Evolutionary conservation across 2,113 vertebrate species (phyloP).

Genomic region (Antechinus flavipes): DNA sequence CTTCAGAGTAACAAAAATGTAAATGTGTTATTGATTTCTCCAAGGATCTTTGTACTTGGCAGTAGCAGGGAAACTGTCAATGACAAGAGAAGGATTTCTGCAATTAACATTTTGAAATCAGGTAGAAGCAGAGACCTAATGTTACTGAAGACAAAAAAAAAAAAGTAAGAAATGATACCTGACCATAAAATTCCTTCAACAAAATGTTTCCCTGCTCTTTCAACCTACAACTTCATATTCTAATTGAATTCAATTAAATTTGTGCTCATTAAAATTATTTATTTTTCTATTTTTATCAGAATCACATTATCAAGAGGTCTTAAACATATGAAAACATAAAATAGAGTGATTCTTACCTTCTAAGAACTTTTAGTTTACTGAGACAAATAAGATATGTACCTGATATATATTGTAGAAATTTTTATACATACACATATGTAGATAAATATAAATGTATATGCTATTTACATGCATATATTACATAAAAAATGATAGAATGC

Average conservation of each 20-base stretch:
- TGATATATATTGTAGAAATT: not conserved
- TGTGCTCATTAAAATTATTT: not conserved
- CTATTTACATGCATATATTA: no score
- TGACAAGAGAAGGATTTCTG: not conserved
- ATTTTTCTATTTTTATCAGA: not conserved
- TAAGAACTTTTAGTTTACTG: not conserved
- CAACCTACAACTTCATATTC: not conserved
- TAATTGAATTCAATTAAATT: not conserved
- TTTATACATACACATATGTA: not conserved
- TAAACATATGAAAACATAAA: not conserved
- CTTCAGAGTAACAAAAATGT: constrained; percentile 41
- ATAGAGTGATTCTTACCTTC: not conserved
- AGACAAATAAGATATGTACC: not conserved
- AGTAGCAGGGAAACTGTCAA: constrained; percentile 16
- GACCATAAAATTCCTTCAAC: not conserved
- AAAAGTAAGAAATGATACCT: not conserved
- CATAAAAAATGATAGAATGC: not conserved
- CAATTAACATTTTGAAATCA: not conserved
- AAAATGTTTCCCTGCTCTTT: not conserved
- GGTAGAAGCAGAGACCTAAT: not conserved
- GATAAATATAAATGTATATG: not conserved
- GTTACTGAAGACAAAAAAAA: not conserved
- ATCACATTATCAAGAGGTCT: not conserved
- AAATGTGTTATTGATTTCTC: constrained; percentile 62
- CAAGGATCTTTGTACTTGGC: constrained; percentile 16